Conservation (phyloP, 2,888 invertebrate genomes). For the Nomada lathburiana region DNA sequence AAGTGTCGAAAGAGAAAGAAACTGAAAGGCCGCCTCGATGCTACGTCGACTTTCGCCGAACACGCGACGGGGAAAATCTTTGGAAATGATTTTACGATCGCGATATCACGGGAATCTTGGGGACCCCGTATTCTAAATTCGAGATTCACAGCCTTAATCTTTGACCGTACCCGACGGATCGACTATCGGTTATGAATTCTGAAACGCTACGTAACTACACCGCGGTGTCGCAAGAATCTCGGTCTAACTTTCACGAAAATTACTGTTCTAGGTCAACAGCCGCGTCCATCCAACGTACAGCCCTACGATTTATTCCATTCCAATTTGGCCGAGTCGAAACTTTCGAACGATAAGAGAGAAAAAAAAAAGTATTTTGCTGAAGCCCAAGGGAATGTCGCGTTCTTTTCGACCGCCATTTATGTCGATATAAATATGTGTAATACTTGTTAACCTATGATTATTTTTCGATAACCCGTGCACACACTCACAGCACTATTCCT, state of each 20-base stretch:
- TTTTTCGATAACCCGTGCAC: background rate
- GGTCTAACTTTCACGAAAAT: conserved; percentile 66
- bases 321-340: conserved; percentile 20
- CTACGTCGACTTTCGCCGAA: conserved; percentile 45
- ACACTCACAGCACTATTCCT: background rate
- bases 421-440: background rate
- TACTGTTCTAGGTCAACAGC: conserved; percentile 44
- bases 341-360: conserved; percentile 22
- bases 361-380: conserved; percentile 13
- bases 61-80: conserved; percentile 58
- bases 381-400: conserved; percentile 4
- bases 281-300: conserved; percentile 16
- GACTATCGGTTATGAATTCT: conserved; percentile 44
- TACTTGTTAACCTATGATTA: background rate
- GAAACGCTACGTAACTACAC: conserved; percentile 32
- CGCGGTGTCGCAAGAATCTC: conserved; percentile 61
- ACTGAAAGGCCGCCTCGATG: conserved; percentile 3
- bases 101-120: conserved; percentile 64
- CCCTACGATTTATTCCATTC: conserved; percentile 27
- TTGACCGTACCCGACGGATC: conserved; percentile 44
- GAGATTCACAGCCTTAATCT: conserved; percentile 70
- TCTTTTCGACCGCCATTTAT: conserved; percentile 22
- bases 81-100: conserved; percentile 65
- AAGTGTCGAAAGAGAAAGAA: background rate
- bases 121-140: conserved; percentile 61